A percentile compares a stretch with the other conserved stretches of the same genome.
Evolutionary conservation across 2,113 vertebrate species (phyloP).

Genomic region (mouse (Mus musculus)): GRCm39 chr8:45933501-45934000

Average conservation of each 20-base stretch:
- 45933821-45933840: neutral
- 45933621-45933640: neutral
- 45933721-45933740: neutral
- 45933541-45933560: neutral
- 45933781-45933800: neutral
- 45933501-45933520: neutral
- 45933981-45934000: neutral
- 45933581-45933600: neutral
- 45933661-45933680: neutral
- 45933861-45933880: neutral
- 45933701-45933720: neutral
- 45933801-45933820: neutral
- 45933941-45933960: neutral
- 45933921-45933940: neutral
- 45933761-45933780: neutral
- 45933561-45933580: neutral
- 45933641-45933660: neutral
- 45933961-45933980: neutral
- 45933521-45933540: neutral
- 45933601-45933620: neutral
- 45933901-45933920: neutral
- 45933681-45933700: neutral
- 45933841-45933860: neutral
- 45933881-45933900: neutral
- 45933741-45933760: neutral